A percentile compares a stretch with the other conserved stretches of the same genome.
Evolutionary conservation across 2,888 invertebrate species (phyloP).

Genomic region (Eilema depressum): DNA sequence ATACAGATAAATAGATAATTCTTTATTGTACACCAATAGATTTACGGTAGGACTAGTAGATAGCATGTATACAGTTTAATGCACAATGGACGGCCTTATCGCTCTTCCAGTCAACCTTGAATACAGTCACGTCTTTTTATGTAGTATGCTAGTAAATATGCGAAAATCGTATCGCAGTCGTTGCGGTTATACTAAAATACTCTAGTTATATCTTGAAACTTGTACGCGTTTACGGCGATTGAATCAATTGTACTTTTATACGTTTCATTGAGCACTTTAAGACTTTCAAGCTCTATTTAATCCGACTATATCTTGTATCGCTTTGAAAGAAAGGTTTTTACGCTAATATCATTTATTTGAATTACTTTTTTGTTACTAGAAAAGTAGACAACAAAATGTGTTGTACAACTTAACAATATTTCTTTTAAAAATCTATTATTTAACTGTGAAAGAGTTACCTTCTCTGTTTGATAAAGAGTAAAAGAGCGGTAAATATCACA

Average conservation of each 20-base stretch:
- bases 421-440: not conserved
- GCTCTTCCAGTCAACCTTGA: too few species aligned
- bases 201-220: slow-evolving; percentile 17
- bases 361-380: not conserved
- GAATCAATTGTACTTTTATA: slow-evolving; percentile 42
- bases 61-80: too few species aligned
- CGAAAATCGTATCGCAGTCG: not conserved
- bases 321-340: slow-evolving; percentile 11
- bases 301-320: slow-evolving; percentile 12
- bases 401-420: not conserved
- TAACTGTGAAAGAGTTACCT: too few species aligned
- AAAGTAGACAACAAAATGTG: not conserved
- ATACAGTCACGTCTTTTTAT: too few species aligned
- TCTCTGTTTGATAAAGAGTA: too few species aligned
- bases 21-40: too few species aligned
- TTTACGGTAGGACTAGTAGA: too few species aligned
- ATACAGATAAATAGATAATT: too few species aligned
- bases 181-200: not conserved
- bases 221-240: slow-evolving; percentile 33
- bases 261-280: slow-evolving; percentile 29
- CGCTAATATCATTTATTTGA: slow-evolving; percentile 15
- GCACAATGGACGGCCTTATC: too few species aligned
- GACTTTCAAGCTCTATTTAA: slow-evolving; percentile 29
- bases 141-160: not conserved
- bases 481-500: too few species aligned